phyloP scores from a whole-genome alignment of 2,113 vertebrate species.

The Ptyas mucosa region DNA sequence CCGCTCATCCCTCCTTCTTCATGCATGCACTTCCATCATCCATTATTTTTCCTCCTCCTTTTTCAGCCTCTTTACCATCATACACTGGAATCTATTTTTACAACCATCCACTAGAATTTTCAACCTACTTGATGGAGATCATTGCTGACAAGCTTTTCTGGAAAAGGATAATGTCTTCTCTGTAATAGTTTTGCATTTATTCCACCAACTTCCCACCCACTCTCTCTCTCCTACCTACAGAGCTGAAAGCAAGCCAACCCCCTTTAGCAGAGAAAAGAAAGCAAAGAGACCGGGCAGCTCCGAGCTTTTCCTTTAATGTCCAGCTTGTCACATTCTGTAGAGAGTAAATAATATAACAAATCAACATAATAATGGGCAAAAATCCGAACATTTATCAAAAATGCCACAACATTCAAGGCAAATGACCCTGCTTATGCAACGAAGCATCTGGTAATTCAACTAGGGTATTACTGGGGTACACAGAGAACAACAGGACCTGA shows the following conservation, averaged over 20 bases:
- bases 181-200: conserved; percentile 6
- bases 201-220: conserved; percentile 8
- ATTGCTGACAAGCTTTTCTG: conserved; percentile 1
- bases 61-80: background rate
- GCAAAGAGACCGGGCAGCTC: background rate
- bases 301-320: background rate
- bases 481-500: background rate
- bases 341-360: background rate
- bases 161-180: conserved; percentile 16
- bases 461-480: background rate
- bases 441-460: background rate
- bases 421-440: background rate
- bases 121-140: conserved; percentile 14
- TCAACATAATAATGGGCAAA: background rate
- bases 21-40: background rate
- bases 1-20: background rate
- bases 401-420: background rate
- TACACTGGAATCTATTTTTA: conserved; percentile 11
- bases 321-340: background rate
- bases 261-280: background rate
- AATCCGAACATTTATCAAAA: background rate
- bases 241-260: conserved; percentile 6
- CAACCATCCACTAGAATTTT: conserved; percentile 8
- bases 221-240: background rate
- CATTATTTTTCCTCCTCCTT: background rate